These are phyloP conservation scores for Clusia tigrina DNA, from an alignment of 2,888 invertebrate species.

Conservation along the genomic window DNA sequence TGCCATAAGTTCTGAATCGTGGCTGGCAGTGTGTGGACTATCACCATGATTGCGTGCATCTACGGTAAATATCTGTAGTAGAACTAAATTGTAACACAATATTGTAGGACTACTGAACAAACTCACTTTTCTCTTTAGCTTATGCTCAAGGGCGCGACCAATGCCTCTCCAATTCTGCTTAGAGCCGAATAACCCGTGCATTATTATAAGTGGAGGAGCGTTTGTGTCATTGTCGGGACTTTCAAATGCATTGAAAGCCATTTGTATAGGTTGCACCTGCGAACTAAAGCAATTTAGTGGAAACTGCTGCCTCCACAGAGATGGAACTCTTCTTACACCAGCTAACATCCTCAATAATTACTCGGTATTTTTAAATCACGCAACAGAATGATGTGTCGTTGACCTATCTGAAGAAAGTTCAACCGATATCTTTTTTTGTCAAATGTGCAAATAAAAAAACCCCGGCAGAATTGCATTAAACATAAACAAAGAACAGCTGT, in stretches of 20 bases:
- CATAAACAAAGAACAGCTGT: too few species aligned
- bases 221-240: conserved; percentile 54
- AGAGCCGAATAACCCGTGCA: conserved; percentile 87
- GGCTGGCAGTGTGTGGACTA: conserved; percentile 79
- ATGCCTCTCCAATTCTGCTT: conserved; percentile 88
- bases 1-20: conserved; percentile 79
- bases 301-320: too few species aligned
- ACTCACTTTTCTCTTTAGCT: conserved; percentile 69
- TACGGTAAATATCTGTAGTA: conserved; percentile 66
- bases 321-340: too few species aligned
- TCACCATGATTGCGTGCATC: conserved; percentile 97
- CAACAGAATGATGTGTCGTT: too few species aligned
- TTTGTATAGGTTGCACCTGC: conserved; percentile 66
- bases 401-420: too few species aligned
- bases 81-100: not conserved
- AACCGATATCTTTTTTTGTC: too few species aligned
- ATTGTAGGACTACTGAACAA: not conserved
- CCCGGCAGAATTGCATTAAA: too few species aligned
- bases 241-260: conserved; percentile 76
- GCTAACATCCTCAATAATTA: too few species aligned
- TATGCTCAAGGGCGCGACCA: conserved; percentile 72
- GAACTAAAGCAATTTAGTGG: too few species aligned
- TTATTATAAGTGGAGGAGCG: conserved; percentile 76
- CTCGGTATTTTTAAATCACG: too few species aligned
- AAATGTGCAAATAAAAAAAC: too few species aligned